phyloP scores from a whole-genome alignment of 2,113 vertebrate genomes.

The Saguinus midas region DNA sequence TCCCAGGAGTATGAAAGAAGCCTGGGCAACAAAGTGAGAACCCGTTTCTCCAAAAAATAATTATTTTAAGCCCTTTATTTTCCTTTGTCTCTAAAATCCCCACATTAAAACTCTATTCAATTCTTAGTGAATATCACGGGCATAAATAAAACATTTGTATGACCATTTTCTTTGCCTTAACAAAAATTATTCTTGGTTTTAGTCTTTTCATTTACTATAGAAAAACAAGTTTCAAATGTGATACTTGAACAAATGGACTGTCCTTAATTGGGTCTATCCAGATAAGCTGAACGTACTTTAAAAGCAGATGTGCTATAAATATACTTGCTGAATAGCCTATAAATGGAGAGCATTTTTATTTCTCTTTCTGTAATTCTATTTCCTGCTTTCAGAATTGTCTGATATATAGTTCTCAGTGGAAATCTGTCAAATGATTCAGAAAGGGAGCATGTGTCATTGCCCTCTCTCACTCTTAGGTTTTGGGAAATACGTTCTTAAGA shows the following conservation, averaged over 20 bases:
- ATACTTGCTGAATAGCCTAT: neutral
- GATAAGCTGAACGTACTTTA: constrained; percentile 15
- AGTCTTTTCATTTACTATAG: neutral
- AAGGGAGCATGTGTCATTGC: neutral
- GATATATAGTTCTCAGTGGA: neutral
- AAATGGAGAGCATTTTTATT: neutral
- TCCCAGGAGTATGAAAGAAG: too few relatives aligned
- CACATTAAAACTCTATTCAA: neutral
- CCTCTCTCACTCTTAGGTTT: neutral
- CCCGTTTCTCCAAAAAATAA: too few relatives aligned
- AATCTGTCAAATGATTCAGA: neutral
- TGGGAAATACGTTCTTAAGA: neutral
- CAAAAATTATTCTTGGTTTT: neutral
- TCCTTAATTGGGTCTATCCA: constrained; percentile 2
- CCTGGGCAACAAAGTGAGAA: too few relatives aligned
- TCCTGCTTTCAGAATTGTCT: neutral
- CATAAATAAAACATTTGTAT: neutral
- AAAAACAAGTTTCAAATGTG: neutral
- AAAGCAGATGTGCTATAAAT: neutral
- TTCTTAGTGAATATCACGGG: neutral
- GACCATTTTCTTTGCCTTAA: neutral
- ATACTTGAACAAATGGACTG: neutral
- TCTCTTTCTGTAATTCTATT: neutral
- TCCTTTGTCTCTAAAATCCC: neutral
- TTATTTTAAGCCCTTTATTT: neutral